Conservation (phyloP, 2,888 invertebrate species). For the Cosmopolites sordidus region DNA sequence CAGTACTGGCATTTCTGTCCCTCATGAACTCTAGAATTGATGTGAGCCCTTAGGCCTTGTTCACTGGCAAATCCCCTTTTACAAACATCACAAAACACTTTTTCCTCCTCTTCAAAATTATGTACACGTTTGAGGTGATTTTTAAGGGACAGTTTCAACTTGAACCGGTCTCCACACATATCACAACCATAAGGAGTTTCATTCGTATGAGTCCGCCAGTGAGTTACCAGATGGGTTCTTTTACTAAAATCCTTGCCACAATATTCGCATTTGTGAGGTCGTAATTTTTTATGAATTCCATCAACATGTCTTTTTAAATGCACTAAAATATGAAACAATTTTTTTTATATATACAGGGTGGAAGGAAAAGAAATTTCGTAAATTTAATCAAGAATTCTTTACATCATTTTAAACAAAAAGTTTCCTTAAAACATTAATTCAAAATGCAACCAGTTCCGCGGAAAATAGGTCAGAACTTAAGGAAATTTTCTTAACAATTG, state of each 20-base stretch:
- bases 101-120: constrained; percentile 23
- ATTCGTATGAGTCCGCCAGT: constrained; percentile 39
- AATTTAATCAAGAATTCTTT: constrained; percentile 8
- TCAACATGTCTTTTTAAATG: constrained; percentile 36
- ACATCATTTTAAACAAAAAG: neutral
- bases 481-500: too few relatives aligned
- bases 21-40: constrained; percentile 27
- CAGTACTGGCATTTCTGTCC: constrained; percentile 25
- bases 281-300: constrained; percentile 37
- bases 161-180: constrained; percentile 36
- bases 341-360: too few relatives aligned
- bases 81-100: constrained; percentile 22
- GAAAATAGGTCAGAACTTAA: too few relatives aligned
- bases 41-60: constrained; percentile 22
- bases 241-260: constrained; percentile 38
- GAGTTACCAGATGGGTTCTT: constrained; percentile 36
- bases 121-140: constrained; percentile 20
- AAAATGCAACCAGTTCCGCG: too few relatives aligned
- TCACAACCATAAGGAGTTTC: constrained; percentile 38
- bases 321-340: too few relatives aligned
- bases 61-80: constrained; percentile 22
- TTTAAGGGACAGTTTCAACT: constrained; percentile 23
- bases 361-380: too few relatives aligned
- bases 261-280: constrained; percentile 37
- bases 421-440: too few relatives aligned